Evolutionary conservation across 2,113 vertebrate species (phyloP).

Genomic region (Aptenodytes patagonicus): DNA sequence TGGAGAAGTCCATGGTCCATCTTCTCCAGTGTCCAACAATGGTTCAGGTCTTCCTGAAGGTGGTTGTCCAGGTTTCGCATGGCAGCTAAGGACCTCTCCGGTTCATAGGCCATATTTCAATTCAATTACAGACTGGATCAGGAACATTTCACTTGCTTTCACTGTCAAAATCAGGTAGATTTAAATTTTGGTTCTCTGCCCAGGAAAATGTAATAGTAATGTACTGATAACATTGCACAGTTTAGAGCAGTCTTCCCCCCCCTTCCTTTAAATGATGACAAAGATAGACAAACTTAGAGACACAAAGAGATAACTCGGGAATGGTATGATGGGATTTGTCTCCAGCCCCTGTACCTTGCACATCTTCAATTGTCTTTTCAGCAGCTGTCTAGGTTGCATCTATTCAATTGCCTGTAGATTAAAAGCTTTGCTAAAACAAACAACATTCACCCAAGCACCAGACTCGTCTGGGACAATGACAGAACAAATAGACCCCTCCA

Average conservation of each 20-base stretch:
- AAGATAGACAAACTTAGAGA: not conserved
- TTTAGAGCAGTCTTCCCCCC: not conserved
- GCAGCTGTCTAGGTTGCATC: not conserved
- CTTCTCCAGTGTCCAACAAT: not conserved
- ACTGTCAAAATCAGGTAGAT: not conserved
- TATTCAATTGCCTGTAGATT: not conserved
- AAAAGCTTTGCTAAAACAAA: conserved; percentile 15
- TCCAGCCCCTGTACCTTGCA: not conserved
- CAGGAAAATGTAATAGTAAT: not conserved
- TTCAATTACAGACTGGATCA: not conserved
- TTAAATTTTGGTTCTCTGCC: not conserved
- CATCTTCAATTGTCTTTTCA: not conserved
- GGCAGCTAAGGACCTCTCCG: not conserved
- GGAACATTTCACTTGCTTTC: not conserved
- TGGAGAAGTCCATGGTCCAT: not conserved
- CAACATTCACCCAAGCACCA: not conserved
- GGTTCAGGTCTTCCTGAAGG: not conserved
- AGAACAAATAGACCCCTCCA: not conserved
- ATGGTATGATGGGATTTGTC: not conserved
- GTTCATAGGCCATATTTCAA: not conserved
- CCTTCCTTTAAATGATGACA: not conserved
- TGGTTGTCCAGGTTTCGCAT: fast-evolving
- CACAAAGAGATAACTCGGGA: not conserved
- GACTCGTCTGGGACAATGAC: conserved; percentile 22
- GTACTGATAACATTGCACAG: too few relatives aligned